These are phyloP conservation scores for Plebejus anna DNA, from an alignment of 2,888 invertebrate genomes.

Conservation along the genomic window DNA sequence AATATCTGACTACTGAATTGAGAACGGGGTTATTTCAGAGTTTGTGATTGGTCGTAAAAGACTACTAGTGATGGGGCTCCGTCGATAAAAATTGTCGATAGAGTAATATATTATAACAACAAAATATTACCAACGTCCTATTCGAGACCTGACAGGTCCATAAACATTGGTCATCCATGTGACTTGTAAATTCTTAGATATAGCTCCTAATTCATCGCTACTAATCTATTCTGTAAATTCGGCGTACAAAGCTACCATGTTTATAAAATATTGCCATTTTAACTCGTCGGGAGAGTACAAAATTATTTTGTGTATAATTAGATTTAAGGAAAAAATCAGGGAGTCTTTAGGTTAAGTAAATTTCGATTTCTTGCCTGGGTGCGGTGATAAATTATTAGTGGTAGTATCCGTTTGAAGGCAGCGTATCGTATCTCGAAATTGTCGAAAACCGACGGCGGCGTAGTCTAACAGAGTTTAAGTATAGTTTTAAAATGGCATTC, in stretches of 20 bases:
- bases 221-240: slow-evolving; percentile 36
- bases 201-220: slow-evolving; percentile 32
- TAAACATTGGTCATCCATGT: slow-evolving; percentile 36
- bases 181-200: slow-evolving; percentile 31
- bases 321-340: slow-evolving; percentile 77
- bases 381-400: slow-evolving; percentile 55
- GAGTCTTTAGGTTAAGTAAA: slow-evolving; percentile 71
- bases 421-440: slow-evolving; percentile 38
- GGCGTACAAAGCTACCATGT: slow-evolving; percentile 70
- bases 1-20: neutral
- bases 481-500: slow-evolving; percentile 62
- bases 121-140: slow-evolving; percentile 36
- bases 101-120: slow-evolving; percentile 26
- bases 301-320: slow-evolving; percentile 79
- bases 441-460: slow-evolving; percentile 39
- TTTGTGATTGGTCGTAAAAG: neutral
- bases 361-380: slow-evolving; percentile 69
- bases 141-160: slow-evolving; percentile 44
- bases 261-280: slow-evolving; percentile 71
- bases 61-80: neutral
- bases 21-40: neutral
- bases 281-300: slow-evolving; percentile 78
- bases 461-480: slow-evolving; percentile 48
- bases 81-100: slow-evolving; percentile 16
- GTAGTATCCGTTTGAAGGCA: slow-evolving; percentile 44